phyloP scores from a whole-genome alignment of 2,113 vertebrate genomes.

The Redunca redunca region DNA sequence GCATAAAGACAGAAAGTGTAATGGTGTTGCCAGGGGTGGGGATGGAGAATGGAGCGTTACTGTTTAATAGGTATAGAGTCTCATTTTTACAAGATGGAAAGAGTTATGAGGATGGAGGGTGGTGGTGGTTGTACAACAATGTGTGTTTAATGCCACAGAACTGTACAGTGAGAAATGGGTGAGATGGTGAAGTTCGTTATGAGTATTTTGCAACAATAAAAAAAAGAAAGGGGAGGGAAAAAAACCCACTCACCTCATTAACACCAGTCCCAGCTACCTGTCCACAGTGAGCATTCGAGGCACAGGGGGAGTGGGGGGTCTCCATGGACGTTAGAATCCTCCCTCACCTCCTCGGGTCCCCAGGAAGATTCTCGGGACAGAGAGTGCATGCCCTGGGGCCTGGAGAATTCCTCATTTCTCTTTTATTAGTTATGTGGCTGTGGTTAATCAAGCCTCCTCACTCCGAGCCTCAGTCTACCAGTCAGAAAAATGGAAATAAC shows the following conservation, averaged over 20 bases:
- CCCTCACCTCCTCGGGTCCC: rapidly evolving
- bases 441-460: rapidly evolving
- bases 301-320: too few species aligned
- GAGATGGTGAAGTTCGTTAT: not conserved
- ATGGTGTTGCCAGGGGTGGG: not conserved
- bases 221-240: not conserved
- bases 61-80: not conserved
- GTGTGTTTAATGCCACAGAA: not conserved
- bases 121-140: not conserved
- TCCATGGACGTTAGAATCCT: not conserved
- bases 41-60: not conserved
- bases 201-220: not conserved
- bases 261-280: not conserved
- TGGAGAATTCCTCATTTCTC: not conserved
- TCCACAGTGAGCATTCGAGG: not conserved
- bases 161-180: too few species aligned
- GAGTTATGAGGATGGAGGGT: not conserved
- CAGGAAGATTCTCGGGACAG: not conserved
- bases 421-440: not conserved
- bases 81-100: not conserved
- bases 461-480: not conserved
- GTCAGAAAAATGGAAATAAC: not conserved
- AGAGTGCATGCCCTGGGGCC: not conserved
- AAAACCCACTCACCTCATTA: not conserved
- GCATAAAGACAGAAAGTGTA: not conserved